A percentile compares a stretch with the other conserved stretches of the same genome.
Conservation (phyloP, 2,797 vertebrate species). For the Thalassophryne amazonica region DNA sequence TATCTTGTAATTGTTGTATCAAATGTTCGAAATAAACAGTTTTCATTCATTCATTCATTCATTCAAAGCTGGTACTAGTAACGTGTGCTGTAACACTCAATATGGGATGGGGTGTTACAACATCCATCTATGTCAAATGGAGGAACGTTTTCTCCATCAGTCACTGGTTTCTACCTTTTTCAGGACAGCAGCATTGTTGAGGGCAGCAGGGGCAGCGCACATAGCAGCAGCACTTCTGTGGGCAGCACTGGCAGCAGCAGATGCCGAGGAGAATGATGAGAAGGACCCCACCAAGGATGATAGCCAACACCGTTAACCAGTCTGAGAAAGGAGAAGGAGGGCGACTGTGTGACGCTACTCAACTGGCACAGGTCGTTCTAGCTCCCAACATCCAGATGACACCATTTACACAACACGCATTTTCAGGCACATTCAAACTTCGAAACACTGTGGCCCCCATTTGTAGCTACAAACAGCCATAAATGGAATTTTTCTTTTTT, state of each 20-base stretch:
- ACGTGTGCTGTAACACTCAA: too few species aligned
- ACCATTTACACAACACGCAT: too few species aligned
- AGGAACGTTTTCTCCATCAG: not conserved
- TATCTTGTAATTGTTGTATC: too few species aligned
- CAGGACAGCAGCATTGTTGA: slow-evolving; percentile 90
- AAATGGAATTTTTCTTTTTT: too few species aligned
- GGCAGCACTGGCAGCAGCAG: slow-evolving; percentile 98
- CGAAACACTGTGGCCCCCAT: too few species aligned
- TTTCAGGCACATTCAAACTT: too few species aligned
- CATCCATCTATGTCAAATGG: not conserved
- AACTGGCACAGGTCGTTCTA: too few species aligned
- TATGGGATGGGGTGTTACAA: not conserved
- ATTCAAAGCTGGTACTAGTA: too few species aligned
- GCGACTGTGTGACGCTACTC: too few species aligned
- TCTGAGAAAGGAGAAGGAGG: slow-evolving; percentile 68
- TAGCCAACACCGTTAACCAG: slow-evolving; percentile 91
- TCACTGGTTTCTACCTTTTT: slow-evolving; percentile 51
- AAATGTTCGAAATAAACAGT: too few species aligned
- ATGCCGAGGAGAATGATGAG: slow-evolving; percentile 85
- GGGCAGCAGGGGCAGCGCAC: slow-evolving; percentile 95
- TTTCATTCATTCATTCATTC: too few species aligned
- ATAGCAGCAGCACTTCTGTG: slow-evolving; percentile 93
- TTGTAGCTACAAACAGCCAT: too few species aligned
- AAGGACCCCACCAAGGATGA: slow-evolving; percentile 83
- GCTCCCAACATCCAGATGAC: not conserved